Evolutionary conservation across 2,888 invertebrate species (phyloP).

Genomic region (Capitulum mitella): DNA sequence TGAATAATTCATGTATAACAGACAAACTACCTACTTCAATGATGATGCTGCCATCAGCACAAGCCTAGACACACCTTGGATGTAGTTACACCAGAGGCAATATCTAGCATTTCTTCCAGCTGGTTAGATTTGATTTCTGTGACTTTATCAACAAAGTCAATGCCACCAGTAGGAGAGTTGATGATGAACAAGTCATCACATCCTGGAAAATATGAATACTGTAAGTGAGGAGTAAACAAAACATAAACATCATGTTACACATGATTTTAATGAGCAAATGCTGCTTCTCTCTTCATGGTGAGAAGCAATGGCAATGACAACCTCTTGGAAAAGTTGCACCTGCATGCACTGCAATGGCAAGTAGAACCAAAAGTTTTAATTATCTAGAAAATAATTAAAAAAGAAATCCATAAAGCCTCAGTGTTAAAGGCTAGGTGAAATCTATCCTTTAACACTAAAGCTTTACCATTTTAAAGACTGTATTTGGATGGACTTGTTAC

Average conservation of each 20-base stretch:
- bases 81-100: background rate
- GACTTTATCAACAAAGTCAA: slow-evolving; percentile 3
- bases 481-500: too few species aligned
- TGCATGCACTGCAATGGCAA: background rate
- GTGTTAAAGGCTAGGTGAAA: too few species aligned
- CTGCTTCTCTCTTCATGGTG: too few species aligned
- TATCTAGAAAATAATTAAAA: too few species aligned
- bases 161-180: background rate
- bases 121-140: background rate
- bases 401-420: too few species aligned
- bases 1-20: background rate
- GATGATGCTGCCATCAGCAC: background rate
- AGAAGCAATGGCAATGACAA: too few species aligned
- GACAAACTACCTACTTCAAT: background rate
- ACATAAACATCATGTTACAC: background rate
- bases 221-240: background rate
- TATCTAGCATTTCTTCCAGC: background rate
- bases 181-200: background rate
- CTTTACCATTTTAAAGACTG: too few species aligned
- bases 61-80: background rate
- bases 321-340: background rate
- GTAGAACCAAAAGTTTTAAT: too few species aligned
- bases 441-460: too few species aligned
- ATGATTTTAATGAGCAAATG: background rate
- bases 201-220: background rate